phyloP scores from a whole-genome alignment of 2,113 vertebrate species.

The Vireo altiloquus region DNA sequence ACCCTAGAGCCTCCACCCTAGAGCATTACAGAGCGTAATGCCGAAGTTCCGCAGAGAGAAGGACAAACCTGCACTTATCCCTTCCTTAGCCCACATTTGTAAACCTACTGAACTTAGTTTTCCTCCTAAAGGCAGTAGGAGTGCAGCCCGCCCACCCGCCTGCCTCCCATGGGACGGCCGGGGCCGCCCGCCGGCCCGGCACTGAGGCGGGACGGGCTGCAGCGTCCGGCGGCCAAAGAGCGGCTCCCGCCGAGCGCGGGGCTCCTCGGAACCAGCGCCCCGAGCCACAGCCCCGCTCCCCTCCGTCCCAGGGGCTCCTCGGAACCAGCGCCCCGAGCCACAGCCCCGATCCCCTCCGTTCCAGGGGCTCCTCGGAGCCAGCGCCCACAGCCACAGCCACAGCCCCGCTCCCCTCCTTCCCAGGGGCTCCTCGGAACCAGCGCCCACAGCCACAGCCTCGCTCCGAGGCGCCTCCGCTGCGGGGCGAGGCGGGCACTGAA shows the following conservation, averaged over 20 bases:
- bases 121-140: too few species aligned
- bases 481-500: rapidly evolving
- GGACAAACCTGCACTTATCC: too few species aligned
- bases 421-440: too few species aligned
- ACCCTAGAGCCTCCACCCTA: not conserved
- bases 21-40: not conserved
- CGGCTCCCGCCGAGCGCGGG: rapidly evolving
- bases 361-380: too few species aligned
- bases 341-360: too few species aligned
- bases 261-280: rapidly evolving
- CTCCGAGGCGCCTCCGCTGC: rapidly evolving
- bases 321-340: rapidly evolving
- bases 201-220: not conserved
- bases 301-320: rapidly evolving
- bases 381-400: too few species aligned
- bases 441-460: too few species aligned
- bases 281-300: rapidly evolving
- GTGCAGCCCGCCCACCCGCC: rapidly evolving
- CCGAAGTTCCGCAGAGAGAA: not conserved
- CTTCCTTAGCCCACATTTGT: too few species aligned
- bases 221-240: rapidly evolving
- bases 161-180: rapidly evolving
- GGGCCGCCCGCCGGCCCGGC: rapidly evolving
- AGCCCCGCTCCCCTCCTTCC: too few species aligned
- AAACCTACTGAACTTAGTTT: rapidly evolving